These are phyloP conservation scores for Thymelicus sylvestris DNA, from an alignment of 2,888 invertebrate species.

Conservation along the genomic window DNA sequence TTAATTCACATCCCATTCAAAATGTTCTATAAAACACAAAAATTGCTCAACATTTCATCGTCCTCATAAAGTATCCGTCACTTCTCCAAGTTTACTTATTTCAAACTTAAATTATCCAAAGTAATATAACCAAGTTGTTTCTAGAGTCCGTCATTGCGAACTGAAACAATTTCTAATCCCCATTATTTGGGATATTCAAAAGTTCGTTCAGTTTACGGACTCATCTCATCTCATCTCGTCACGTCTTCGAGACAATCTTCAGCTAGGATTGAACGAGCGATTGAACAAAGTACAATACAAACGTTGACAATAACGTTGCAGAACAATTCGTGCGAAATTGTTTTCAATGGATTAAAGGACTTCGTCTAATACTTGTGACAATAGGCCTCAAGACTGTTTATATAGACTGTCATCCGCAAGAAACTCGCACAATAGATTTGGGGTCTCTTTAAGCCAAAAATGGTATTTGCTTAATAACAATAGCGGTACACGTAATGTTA, in stretches of 20 bases:
- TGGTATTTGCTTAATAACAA: slow-evolving; percentile 68
- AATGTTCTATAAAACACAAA: neutral
- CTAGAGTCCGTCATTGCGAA: slow-evolving; percentile 24
- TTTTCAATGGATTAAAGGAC: slow-evolving; percentile 67
- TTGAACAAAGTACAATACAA: slow-evolving; percentile 53
- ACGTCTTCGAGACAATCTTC: slow-evolving; percentile 32
- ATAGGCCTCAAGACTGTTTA: slow-evolving; percentile 64
- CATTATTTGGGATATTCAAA: slow-evolving; percentile 34
- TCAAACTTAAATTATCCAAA: slow-evolving; percentile 32
- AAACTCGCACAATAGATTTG: slow-evolving; percentile 64
- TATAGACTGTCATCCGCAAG: slow-evolving; percentile 74
- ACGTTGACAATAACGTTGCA: slow-evolving; percentile 39
- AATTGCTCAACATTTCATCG: slow-evolving; percentile 10
- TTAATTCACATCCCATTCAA: neutral
- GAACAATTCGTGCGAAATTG: slow-evolving; percentile 65
- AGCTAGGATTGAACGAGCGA: slow-evolving; percentile 48
- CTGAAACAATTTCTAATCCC: slow-evolving; percentile 36
- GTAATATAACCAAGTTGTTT: slow-evolving; percentile 22
- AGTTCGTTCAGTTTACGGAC: slow-evolving; percentile 20
- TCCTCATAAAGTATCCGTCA: neutral
- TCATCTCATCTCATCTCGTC: slow-evolving; percentile 24
- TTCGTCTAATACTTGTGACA: slow-evolving; percentile 67
- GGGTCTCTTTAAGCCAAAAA: slow-evolving; percentile 66
- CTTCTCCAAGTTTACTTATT: slow-evolving; percentile 20
- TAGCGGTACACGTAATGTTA: slow-evolving; percentile 51